A percentile compares a stretch with the other conserved stretches of the same genome.
Evolutionary conservation across 2,888 invertebrate species (phyloP).

Genomic region (Drosophila multiciliata): DNA sequence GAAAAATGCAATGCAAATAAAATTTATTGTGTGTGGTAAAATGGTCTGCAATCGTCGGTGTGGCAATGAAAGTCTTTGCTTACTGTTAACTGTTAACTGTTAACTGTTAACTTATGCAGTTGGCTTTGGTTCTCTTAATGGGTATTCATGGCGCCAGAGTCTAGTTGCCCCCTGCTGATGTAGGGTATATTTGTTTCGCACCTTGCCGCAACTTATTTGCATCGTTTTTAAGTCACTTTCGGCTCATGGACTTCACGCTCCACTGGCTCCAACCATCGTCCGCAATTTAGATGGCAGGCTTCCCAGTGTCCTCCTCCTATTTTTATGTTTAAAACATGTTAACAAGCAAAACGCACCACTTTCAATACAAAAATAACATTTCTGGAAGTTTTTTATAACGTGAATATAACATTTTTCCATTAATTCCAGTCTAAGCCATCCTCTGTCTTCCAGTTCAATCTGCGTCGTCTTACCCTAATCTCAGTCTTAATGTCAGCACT

Average conservation of each 20-base stretch:
- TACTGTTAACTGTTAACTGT: background rate
- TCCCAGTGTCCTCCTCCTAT: background rate
- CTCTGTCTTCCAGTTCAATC: background rate
- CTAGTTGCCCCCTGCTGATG: background rate
- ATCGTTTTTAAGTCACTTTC: constrained; percentile 61
- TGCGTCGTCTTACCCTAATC: background rate
- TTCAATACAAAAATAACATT: background rate
- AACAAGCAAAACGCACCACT: background rate
- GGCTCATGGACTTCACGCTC: constrained; percentile 62
- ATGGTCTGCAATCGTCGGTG: background rate
- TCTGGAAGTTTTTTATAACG: background rate
- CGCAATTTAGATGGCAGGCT: background rate
- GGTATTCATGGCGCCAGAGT: background rate
- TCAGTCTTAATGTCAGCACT: background rate
- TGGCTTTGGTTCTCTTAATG: background rate
- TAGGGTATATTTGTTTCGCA: constrained; percentile 8
- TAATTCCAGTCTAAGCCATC: background rate
- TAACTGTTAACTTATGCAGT: background rate
- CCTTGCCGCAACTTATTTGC: constrained; percentile 9
- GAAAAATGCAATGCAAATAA: constrained; percentile 19
- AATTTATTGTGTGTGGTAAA: background rate
- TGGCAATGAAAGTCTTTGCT: background rate
- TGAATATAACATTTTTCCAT: background rate
- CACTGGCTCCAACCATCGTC: constrained; percentile 26
- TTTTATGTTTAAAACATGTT: background rate